phyloP scores from a whole-genome alignment of 2,888 invertebrate species.

The Limnephilus auricula region DNA sequence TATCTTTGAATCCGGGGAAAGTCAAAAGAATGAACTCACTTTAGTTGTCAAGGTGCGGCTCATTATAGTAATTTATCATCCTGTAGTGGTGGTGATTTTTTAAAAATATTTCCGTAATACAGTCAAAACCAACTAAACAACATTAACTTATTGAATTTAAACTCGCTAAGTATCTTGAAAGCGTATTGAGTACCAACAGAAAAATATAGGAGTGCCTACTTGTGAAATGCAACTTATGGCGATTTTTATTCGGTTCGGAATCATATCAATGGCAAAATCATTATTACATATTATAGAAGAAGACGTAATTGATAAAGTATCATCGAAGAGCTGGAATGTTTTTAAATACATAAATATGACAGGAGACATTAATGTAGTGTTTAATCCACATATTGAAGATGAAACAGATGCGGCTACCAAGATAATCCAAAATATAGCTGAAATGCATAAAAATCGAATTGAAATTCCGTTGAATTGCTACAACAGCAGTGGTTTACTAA shows the following conservation, averaged over 20 bases:
- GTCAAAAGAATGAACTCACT: too few species aligned
- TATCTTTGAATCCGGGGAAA: too few species aligned
- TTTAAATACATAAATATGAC: background rate
- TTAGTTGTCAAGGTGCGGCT: too few species aligned
- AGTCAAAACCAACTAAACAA: background rate
- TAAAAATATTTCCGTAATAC: too few species aligned
- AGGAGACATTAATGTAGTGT: background rate
- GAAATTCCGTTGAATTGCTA: background rate
- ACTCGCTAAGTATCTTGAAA: too few species aligned
- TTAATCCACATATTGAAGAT: constrained; percentile 1
- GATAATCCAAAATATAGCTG: background rate
- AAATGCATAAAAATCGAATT: background rate
- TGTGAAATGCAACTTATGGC: background rate
- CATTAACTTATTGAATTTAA: too few species aligned
- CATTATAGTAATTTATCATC: too few species aligned
- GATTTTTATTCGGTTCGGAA: background rate
- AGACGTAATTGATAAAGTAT: background rate
- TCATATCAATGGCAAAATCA: background rate
- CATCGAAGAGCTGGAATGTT: background rate
- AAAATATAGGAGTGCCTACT: too few species aligned
- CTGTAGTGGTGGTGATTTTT: too few species aligned
- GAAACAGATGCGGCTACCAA: background rate
- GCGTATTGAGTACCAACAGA: too few species aligned
- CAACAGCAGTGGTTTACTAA: background rate
- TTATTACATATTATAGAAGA: background rate